Conservation (phyloP, 92 coral and sea anemone species). For the Siderastrea siderea region DNA sequence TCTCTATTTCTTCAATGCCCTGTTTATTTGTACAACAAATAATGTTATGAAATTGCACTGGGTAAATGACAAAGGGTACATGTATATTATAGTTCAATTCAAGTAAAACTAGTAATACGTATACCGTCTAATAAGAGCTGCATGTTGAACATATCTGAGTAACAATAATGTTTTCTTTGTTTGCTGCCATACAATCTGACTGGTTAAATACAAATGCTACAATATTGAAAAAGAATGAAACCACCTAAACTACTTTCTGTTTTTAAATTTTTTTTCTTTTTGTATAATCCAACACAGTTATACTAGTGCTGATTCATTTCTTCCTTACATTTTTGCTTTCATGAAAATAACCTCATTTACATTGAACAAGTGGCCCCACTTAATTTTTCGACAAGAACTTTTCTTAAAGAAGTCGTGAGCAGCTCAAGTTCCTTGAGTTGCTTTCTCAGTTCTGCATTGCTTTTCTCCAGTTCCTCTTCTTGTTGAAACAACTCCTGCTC, state of each 20-base stretch:
- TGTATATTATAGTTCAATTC: too few relatives aligned
- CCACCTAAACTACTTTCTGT: not conserved
- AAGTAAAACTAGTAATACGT: too few relatives aligned
- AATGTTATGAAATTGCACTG: too few relatives aligned
- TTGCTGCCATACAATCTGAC: not conserved
- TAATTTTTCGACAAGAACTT: constrained; percentile 76
- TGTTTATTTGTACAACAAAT: too few relatives aligned
- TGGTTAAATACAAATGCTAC: not conserved
- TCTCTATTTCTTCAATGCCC: too few relatives aligned
- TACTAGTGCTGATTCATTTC: not conserved
- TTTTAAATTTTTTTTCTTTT: too few relatives aligned
- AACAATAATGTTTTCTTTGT: not conserved
- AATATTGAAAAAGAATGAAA: not conserved
- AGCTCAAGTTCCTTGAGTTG: constrained; percentile 74
- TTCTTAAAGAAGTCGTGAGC: constrained; percentile 76
- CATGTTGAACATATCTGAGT: not conserved
- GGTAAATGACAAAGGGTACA: too few relatives aligned
- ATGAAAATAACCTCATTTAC: not conserved
- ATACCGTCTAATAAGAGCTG: not conserved
- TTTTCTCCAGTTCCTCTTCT: constrained; percentile 76
- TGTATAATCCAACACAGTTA: not conserved
- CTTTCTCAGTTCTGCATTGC: constrained; percentile 75
- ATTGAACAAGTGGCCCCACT: constrained; percentile 56
- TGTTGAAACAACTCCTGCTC: constrained; percentile 84
- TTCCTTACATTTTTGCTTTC: not conserved